Base-by-base conservation (phyloP, 1,140 invertebrate genomes). In the Mamestra configurata region DNA sequence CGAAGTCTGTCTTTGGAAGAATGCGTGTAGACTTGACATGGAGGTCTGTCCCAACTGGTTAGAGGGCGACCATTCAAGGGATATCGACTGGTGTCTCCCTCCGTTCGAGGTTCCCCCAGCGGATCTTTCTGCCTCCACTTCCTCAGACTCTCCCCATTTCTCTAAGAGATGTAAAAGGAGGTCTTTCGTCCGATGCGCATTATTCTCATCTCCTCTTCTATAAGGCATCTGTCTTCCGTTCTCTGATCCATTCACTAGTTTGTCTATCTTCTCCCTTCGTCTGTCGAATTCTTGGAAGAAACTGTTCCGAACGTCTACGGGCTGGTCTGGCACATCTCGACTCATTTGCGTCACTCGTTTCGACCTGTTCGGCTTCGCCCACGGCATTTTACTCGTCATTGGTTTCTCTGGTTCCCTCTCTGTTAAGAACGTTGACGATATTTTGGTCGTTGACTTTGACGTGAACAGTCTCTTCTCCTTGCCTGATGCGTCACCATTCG, bases 101-200 rank as follows among this genome's bases (percentile, higher is more conserved):
- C 89, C 87, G 43, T 89, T 94, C 0, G 93, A 92, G 7, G 93
- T 93, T 5, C 93, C 93, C 22, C 93, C 93, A 2, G 91, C 92
- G 4, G 92, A 88, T 72, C 94, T 89, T 75, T 93, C 88, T 3
- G 92, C 92, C 85, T 92, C 92, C 20, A 93, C 90, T 79, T 91
- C 93, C 79, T 93, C 94, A 79, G 88, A 95, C 59, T 97, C 96
- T 1, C 97, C 97, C 96, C 97, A 97, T 89, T 97, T 97, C 75
- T 97, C 97, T 40, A 98, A 88, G 53, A 98, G 91, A 90, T 97
- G 96, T 20, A 97, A 87, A 35, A 98, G 88, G 20, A 97, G 94
- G 88, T 97, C 96, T 90, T 97, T 97, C 10, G 97, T 97, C 80
- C 96, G 97, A 79, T 96, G 96, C 7, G 96, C 96, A 31, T 96